phyloP scores from a whole-genome alignment of 1,140 invertebrate genomes.

The Diabrotica undecimpunctata region DNA sequence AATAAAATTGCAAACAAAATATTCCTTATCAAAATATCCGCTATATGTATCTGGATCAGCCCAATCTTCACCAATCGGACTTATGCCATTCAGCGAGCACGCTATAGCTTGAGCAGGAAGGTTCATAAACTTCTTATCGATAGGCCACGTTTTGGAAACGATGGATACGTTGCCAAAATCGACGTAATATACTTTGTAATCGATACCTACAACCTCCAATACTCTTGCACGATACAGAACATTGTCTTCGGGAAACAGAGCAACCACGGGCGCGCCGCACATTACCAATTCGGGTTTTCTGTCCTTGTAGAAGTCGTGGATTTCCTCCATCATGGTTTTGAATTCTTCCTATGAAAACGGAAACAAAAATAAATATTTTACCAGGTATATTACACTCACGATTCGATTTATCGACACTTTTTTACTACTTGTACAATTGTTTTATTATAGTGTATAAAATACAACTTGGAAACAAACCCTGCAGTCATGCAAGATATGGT shows the following conservation, averaged over 20 bases:
- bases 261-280: constrained; percentile 60
- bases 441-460: too few relatives aligned
- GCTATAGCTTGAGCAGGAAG: constrained; percentile 66
- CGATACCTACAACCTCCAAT: constrained; percentile 51
- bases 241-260: constrained; percentile 63
- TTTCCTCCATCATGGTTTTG: constrained; percentile 62
- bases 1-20: constrained; percentile 47
- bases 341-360: constrained; percentile 51
- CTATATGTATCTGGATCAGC: constrained; percentile 52
- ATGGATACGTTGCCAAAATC: constrained; percentile 70
- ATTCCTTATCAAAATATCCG: constrained; percentile 57
- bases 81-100: constrained; percentile 60
- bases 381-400: too few relatives aligned
- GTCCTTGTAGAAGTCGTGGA: constrained; percentile 61
- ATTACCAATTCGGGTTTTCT: constrained; percentile 49
- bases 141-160: constrained; percentile 63
- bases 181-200: constrained; percentile 63
- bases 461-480: too few relatives aligned
- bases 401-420: too few relatives aligned
- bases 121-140: constrained; percentile 62
- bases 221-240: constrained; percentile 66
- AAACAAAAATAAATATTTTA: too few relatives aligned
- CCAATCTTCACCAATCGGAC: constrained; percentile 54
- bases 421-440: too few relatives aligned
- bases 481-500: too few relatives aligned